Percentiles rank a stretch among this genome's conserved stretches.
phyloP scores from a whole-genome alignment of 1,140 invertebrate genomes.

The Octopus sinensis region DNA sequence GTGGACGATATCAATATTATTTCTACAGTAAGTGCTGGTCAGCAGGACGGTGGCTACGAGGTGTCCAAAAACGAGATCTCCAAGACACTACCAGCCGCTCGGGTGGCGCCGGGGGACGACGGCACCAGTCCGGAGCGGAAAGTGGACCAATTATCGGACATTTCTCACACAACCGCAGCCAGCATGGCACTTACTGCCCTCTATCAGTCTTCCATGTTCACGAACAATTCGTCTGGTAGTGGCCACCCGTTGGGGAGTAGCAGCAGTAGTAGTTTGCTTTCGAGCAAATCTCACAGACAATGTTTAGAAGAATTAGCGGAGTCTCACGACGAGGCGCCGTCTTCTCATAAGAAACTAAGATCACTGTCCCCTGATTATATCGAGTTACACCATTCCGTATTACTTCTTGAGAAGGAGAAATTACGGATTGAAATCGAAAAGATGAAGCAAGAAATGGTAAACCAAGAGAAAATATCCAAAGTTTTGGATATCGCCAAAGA shows the following conservation, averaged over 20 bases:
- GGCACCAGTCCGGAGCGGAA: background rate
- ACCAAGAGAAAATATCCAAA: constrained; percentile 5
- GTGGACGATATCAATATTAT: background rate
- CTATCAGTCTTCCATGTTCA: background rate
- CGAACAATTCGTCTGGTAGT: background rate
- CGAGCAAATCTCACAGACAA: background rate
- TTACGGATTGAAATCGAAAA: background rate
- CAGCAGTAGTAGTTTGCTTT: background rate
- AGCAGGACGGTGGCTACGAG: background rate
- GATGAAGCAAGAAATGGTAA: constrained; percentile 7
- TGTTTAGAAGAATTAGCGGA: background rate
- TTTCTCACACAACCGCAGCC: background rate
- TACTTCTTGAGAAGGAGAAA: constrained; percentile 12
- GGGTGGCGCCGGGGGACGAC: background rate
- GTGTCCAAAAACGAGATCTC: background rate
- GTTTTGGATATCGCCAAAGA: constrained; percentile 12
- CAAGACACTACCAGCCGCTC: background rate
- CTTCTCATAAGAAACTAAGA: background rate
- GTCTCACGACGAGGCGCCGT: background rate
- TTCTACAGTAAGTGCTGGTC: background rate
- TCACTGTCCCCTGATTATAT: background rate
- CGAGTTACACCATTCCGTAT: background rate
- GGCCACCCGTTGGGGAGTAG: too few relatives aligned
- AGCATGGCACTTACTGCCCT: background rate
- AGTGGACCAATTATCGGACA: background rate